Base-by-base conservation (phyloP, 2,797 vertebrate species). In the Tapera naevia region DNA sequence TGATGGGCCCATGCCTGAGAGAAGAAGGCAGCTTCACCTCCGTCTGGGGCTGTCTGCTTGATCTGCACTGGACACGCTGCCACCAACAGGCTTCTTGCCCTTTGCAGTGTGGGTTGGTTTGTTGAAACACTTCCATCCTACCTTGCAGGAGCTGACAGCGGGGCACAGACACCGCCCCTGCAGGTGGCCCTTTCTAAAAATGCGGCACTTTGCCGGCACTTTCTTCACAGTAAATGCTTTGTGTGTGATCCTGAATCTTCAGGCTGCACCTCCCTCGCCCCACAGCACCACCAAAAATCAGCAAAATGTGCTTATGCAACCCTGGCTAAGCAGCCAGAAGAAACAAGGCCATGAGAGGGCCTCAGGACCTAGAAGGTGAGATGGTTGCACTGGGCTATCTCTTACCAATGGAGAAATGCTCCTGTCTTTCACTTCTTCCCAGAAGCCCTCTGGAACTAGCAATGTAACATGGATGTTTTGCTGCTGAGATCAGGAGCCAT, bases 381-480 rank as follows among this genome's bases (percentile, higher is more conserved):
- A 73, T 50, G 21, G 45, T 35, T 79, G 54, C 45, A 33, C 64
- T 57, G 41, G 64, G 33, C 13, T 48, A 6, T 5, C 25, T 86
- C 72, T 48, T 79, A 75, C 1, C 0, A 0, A 41, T 17, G 35
- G 28, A n/a, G 25, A 92, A 89, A 28, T 0, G 5, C 8, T 91
- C 58, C 35, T 10, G 12, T 39, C 66, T 91, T 45, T 45, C 61
- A 8, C 25, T 86, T 61, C 57, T 71, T 56, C 35, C 51, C 70
- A 84, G 81, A 84, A 90, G 23, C 7, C 6, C 11, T 21, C 35
- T 60, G 53, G 27, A 74, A 67, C 11, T 30, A 86, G 57, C 45
- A 87, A 50, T 0, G 1, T 21, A 48, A 35, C 53, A 87, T 16
- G 61, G 28, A 75, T 39, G 11, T 27, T 85, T 82, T 71, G 17